Base-by-base conservation (phyloP, 2,888 invertebrate genomes). In the Coelinius sp. region DNA sequence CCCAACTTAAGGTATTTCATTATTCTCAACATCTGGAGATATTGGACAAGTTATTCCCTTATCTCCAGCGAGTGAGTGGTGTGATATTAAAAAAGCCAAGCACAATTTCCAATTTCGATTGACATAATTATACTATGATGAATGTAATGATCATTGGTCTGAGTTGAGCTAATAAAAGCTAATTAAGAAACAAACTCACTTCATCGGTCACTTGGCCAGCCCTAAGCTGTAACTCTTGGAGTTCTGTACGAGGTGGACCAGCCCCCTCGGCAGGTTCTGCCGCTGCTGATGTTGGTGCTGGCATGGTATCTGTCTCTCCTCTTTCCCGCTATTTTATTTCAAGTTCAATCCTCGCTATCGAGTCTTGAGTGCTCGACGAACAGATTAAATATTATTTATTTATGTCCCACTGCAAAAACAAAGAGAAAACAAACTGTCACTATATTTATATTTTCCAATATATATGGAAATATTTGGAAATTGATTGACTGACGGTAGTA, bases 181-280 rank as follows among this genome's bases (percentile, higher is more conserved):
- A 12, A 41, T n/a, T 41, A 41, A 41, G 25, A 24, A 31, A 17
- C 10, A 20, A 14, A 88, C 91, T 90, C 88, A 96, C 96, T 88
- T 96, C 97, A 94, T 97, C 97, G 83, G 96, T 96, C 84, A 93
- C 93, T 89, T 95, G 93, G 81, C 93, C 94, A 78, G 95, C 90
- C 88, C 93, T 93, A 87, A 95, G 91, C 89, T 97, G 97, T 79
- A 97, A 89, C 89, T 96, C 96, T 88, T 97, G 96, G 84, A 96
- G 91, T 89, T 97, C 97, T 81, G 95, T 94, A 88, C 92, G 91
- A 71, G 95, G 95, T 81, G 93, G 92, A 74, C 91, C 93, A 88
- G 91, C 92, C 85, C 89, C 90, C 83, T 90, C 91, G 72, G 89
- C 89, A 76, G 89, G 87, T 31, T 69, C 77, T 64, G 76, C 75